Base-by-base conservation (phyloP, 1,140 invertebrate species). In the Hermetia illucens region DNA sequence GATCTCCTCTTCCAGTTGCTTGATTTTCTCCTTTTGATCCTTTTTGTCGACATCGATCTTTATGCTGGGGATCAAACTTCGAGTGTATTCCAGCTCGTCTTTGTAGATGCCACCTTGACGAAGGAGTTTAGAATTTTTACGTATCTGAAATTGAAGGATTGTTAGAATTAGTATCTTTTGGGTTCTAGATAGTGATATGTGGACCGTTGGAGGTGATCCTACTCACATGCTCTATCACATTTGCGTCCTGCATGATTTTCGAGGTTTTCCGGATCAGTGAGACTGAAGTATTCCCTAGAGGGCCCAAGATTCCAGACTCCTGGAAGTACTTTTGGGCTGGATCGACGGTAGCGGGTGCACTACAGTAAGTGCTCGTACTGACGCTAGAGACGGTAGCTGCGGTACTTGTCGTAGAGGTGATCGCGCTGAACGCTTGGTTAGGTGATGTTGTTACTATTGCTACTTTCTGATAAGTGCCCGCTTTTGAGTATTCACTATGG, bases 291-390 rank as follows among this genome's bases (percentile, higher is more conserved):
- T 20, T 21, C 17, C 16, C 25, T n/a, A 36, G 21, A 4, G 47
- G 44, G 17, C 47, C 47, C 6, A 48, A 24, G 17, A 48, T 48
- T 16, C 47, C 47, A 39, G 44, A 46, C 29, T 48, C 44, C 8
- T 36, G 39, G 22, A 48, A 46, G 41, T 42, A 48, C 27, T 46
- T 41, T 30, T 48, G 42, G 3, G 47, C 44, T 15, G 42, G 36
- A 21, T 42, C 34, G 34, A 45, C 42, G 4, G 18, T 39, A 1
- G 36, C 22, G n/a, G n/a, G n/a, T n/a, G n/a, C n/a, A n/a, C n/a
- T n/a, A n/a, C n/a, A n/a, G n/a, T n/a, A n/a, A n/a, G n/a, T n/a
- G n/a, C n/a, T n/a, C n/a, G n/a, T n/a, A n/a, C n/a, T n/a, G n/a
- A n/a, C n/a, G n/a, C n/a, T n/a, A n/a, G n/a, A n/a, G n/a, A n/a